Evolutionary conservation across 2,797 vertebrate species (phyloP).

Genomic region (Brachyalestes nurse): DNA sequence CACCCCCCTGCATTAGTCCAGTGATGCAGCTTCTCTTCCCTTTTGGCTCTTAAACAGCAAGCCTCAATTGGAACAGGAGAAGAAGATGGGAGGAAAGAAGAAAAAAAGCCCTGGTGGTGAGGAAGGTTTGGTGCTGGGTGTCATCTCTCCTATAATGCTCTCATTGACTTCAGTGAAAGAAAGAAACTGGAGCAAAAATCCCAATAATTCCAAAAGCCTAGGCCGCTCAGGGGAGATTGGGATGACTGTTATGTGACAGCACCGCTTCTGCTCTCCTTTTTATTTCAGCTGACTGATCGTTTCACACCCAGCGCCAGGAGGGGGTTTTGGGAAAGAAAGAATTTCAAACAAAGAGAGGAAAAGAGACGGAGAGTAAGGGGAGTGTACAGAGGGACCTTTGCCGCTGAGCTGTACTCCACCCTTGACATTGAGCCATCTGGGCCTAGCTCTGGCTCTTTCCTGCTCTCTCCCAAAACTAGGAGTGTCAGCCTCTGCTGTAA

Average conservation of each 20-base stretch:
- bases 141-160: constrained; percentile 33
- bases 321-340: constrained; percentile 18
- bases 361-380: constrained; percentile 63
- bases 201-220: constrained; percentile 26
- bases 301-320: neutral
- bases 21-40: neutral
- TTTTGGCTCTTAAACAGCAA: neutral
- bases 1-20: neutral
- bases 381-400: constrained; percentile 4
- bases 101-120: constrained; percentile 11
- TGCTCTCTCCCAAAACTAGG: constrained; percentile 28
- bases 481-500: constrained; percentile 40
- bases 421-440: constrained; percentile 34
- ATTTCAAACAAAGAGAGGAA: constrained; percentile 67
- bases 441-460: constrained; percentile 15
- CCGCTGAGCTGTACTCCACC: constrained; percentile 34
- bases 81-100: no score
- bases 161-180: constrained; percentile 35
- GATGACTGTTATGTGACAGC: constrained; percentile 6
- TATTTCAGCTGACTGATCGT: constrained; percentile 21
- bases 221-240: constrained; percentile 18
- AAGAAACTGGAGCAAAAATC: constrained; percentile 7
- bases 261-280: constrained; percentile 9
- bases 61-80: neutral
- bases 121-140: constrained; percentile 21